phyloP scores from a whole-genome alignment of 1,140 invertebrate genomes.

The Eriocheir sinensis region DNA sequence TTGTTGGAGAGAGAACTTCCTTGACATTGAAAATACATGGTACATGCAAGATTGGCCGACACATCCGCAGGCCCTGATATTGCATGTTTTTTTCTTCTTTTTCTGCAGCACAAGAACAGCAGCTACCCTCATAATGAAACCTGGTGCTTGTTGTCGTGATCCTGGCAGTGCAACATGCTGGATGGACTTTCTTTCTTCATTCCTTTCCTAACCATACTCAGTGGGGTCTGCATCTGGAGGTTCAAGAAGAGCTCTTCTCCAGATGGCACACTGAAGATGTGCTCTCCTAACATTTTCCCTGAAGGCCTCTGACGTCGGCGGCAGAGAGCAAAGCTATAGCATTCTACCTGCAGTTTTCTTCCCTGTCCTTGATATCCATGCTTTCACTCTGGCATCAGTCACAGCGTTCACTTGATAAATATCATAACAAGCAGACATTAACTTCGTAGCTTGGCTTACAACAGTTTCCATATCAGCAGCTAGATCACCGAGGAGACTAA shows the following conservation, averaged over 20 bases:
- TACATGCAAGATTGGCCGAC: no score
- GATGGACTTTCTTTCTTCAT: constrained; percentile 37
- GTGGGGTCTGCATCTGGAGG: constrained; percentile 40
- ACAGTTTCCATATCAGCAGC: constrained; percentile 38
- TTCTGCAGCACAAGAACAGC: constrained; percentile 52
- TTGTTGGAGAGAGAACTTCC: no score
- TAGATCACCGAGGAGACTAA: no score
- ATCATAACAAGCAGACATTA: constrained; percentile 19
- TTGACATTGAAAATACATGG: no score
- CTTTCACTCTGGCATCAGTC: constrained; percentile 40
- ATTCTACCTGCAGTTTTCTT: constrained; percentile 52
- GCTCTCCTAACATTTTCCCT: constrained; percentile 53
- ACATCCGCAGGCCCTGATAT: constrained; percentile 41
- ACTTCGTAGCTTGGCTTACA: constrained; percentile 1
- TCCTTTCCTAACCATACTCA: constrained; percentile 31
- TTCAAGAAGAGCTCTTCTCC: constrained; percentile 44
- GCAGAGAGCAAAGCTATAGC: constrained; percentile 50
- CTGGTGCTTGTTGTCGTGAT: constrained; percentile 26
- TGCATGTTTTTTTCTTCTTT: constrained; percentile 37
- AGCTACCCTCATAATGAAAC: constrained; percentile 47
- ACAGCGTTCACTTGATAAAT: constrained; percentile 35
- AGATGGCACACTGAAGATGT: constrained; percentile 59
- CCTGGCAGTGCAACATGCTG: constrained; percentile 18
- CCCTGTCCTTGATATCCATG: constrained; percentile 49
- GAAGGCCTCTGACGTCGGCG: constrained; percentile 62